Conservation (phyloP, 2,113 vertebrate species). For the Benitochromis conjunctus region DNA sequence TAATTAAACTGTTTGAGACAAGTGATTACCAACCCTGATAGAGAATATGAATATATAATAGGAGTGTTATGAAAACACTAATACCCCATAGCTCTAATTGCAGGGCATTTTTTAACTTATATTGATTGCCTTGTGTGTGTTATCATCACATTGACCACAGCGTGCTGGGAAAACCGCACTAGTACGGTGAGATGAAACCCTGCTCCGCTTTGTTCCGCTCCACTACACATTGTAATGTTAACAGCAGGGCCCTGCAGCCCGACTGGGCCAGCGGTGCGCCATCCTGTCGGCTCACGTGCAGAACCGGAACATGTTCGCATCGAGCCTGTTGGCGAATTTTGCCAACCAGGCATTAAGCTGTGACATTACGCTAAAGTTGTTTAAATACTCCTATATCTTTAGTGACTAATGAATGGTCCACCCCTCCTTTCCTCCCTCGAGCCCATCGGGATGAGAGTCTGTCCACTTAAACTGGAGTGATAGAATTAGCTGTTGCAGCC, state of each 20-base stretch:
- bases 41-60: slow-evolving; percentile 72
- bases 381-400: slow-evolving; percentile 67
- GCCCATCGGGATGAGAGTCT: slow-evolving; percentile 38
- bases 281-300: slow-evolving; percentile 68
- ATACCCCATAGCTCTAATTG: slow-evolving; percentile 69
- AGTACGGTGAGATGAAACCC: slow-evolving; percentile 51
- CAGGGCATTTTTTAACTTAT: slow-evolving; percentile 53
- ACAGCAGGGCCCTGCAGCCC: slow-evolving; percentile 66
- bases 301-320: slow-evolving; percentile 71
- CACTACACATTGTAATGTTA: slow-evolving; percentile 65
- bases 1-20: slow-evolving; percentile 80
- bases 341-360: slow-evolving; percentile 59
- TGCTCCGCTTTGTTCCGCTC: slow-evolving; percentile 55
- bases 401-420: slow-evolving; percentile 57
- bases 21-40: slow-evolving; percentile 76
- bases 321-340: slow-evolving; percentile 68
- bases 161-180: slow-evolving; percentile 17
- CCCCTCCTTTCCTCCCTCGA: background rate
- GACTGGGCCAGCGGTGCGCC: slow-evolving; percentile 66
- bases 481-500: slow-evolving; percentile 30
- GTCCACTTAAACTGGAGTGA: slow-evolving; percentile 42
- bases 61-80: slow-evolving; percentile 75
- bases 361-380: slow-evolving; percentile 67
- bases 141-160: slow-evolving; percentile 53
- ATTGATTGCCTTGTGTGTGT: slow-evolving; percentile 49